Conservation (phyloP, 2,888 invertebrate species). For the Pseudococcus viburni region DNA sequence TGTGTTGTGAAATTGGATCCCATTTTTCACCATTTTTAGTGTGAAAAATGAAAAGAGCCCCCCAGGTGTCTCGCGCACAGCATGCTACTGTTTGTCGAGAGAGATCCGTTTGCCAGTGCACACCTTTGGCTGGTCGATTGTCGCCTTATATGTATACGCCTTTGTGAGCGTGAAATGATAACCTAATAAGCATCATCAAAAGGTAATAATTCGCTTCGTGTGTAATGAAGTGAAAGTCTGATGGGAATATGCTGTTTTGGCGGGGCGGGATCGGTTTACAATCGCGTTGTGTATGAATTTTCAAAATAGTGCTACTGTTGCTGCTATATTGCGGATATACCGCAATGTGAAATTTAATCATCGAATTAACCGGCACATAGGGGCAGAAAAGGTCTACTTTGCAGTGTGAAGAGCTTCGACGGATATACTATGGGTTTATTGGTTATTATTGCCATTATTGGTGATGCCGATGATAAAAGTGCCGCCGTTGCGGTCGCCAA, state of each 20-base stretch:
- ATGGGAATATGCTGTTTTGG: slow-evolving; percentile 30
- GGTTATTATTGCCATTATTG: not conserved
- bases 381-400: not conserved
- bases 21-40: slow-evolving; percentile 51
- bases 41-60: slow-evolving; percentile 49
- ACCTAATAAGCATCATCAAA: slow-evolving; percentile 64
- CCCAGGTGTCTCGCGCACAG: slow-evolving; percentile 61
- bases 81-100: slow-evolving; percentile 56
- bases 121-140: slow-evolving; percentile 58
- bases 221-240: slow-evolving; percentile 62
- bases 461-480: not conserved
- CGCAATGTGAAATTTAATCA: slow-evolving; percentile 40
- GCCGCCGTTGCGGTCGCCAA: not conserved
- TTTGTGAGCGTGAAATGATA: slow-evolving; percentile 56
- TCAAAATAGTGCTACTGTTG: not conserved
- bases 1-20: slow-evolving; percentile 62
- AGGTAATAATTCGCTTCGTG: slow-evolving; percentile 57
- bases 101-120: slow-evolving; percentile 38
- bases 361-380: slow-evolving; percentile 23
- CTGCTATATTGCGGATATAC: not conserved
- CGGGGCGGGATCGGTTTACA: slow-evolving; percentile 34
- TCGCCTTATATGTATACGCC: slow-evolving; percentile 44
- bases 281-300: slow-evolving; percentile 46
- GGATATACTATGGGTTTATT: not conserved
- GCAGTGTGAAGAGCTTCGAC: not conserved